phyloP scores from a whole-genome alignment of 2,113 vertebrate genomes.

The Piaya cayana region DNA sequence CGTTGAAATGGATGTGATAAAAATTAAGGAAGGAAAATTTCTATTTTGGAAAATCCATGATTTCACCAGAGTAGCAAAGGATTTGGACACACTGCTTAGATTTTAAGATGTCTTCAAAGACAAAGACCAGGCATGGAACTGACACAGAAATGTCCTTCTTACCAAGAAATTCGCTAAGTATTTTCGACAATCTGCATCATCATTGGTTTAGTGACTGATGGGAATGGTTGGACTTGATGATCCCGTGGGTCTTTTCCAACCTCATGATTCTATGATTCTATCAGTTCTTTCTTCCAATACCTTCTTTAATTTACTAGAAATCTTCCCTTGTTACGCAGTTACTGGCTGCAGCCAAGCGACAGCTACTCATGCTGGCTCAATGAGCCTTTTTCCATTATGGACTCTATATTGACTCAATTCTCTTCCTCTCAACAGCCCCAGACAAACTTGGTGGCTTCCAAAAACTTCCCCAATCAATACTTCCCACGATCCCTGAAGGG shows the following conservation, averaged over 20 bases:
- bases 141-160: neutral
- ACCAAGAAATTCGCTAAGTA: neutral
- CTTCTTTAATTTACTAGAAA: neutral
- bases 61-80: neutral
- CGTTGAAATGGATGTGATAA: neutral
- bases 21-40: neutral
- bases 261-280: too few relatives aligned
- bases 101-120: neutral
- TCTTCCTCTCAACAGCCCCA: neutral
- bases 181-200: neutral
- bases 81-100: neutral
- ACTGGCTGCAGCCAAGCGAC: neutral
- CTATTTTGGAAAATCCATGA: neutral
- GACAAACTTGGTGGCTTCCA: constrained; percentile 23
- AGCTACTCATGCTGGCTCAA: neutral
- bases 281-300: neutral
- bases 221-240: too few relatives aligned
- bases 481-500: constrained; percentile 19
- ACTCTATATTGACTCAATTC: neutral
- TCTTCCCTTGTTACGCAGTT: neutral
- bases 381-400: neutral
- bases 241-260: too few relatives aligned
- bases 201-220: too few relatives aligned
- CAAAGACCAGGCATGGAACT: too few relatives aligned
- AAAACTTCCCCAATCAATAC: constrained; percentile 53